Base-by-base conservation (phyloP, 2,113 vertebrate genomes). In the Mormyrus iriodes region DNA sequence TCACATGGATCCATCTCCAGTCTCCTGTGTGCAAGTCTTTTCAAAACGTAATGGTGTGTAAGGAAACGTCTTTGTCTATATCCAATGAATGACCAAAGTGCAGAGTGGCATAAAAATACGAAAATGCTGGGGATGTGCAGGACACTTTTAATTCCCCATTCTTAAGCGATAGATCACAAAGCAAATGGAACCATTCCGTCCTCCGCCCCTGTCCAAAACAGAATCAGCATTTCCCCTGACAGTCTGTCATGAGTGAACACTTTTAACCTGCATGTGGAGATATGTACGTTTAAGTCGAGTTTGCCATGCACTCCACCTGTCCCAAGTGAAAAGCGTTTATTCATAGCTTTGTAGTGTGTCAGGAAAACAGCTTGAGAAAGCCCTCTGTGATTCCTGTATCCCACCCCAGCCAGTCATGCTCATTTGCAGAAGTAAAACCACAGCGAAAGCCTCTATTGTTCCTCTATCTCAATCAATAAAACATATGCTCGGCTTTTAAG, bases 391-490 rank as follows among this genome's bases (percentile, higher is more conserved):
- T 85, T 89, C 90, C 39, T 85, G 52, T 61, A 49, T 83, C 65
- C 86, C 86, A 79, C 69, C 46, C 88, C 35, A 85, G 86, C 84
- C 91, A 90, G 88, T 93, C 92, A 19, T 87, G 24, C 89, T 90
- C 79, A 24, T 90, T 88, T 88, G 90, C 90, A 91, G 90, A 91
- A 92, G 93, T 94, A 91, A 90, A 92, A 92, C 88, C 92, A 90
- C 27, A 52, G 91, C 82, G 13, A 79, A 79, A 79, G 35, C 90
- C 88, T 92, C 91, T 90, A 92, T 95, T 95, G 93, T 95, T 95
- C 89, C 91, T 90, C 86, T 88, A 53, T 91, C 90, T 91, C 92
- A 93, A 94, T 95, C 94, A 95, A 96, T 96, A 96, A 96, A 95
- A 95, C 94, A 96, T 95, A 90, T 48, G 91, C 92, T 90, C 83